These are phyloP conservation scores for Agrilus cyanescens DNA, from an alignment of 2,888 invertebrate species.

Conservation along the genomic window DNA sequence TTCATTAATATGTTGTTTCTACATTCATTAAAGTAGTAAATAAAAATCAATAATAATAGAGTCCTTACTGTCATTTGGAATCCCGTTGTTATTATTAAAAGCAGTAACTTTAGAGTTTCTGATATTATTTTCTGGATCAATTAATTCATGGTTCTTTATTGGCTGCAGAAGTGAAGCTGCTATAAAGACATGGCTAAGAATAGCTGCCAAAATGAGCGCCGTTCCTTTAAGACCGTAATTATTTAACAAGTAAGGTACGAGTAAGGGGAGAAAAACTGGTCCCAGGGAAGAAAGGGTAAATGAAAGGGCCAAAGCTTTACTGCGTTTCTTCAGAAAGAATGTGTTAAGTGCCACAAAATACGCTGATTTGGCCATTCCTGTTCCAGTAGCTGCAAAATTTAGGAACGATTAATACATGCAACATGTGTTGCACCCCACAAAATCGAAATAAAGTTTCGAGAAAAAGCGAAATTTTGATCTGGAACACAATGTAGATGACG, in stretches of 20 bases:
- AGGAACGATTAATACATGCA: too few relatives aligned
- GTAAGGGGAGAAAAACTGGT: constrained; percentile 51
- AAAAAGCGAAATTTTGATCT: too few relatives aligned
- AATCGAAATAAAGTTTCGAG: too few relatives aligned
- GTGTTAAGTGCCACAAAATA: constrained; percentile 8
- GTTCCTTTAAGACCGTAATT: constrained; percentile 48
- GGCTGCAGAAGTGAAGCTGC: constrained; percentile 52
- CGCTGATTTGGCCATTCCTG: constrained; percentile 7
- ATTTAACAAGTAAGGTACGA: constrained; percentile 44
- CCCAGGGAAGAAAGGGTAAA: constrained; percentile 56
- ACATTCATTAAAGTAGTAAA: too few relatives aligned
- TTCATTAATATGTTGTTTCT: too few relatives aligned
- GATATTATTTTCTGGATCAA: too few relatives aligned
- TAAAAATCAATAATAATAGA: too few relatives aligned
- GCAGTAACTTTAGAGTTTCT: too few relatives aligned
- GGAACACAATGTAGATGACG: too few relatives aligned
- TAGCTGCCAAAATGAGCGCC: constrained; percentile 47
- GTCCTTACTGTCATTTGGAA: too few relatives aligned
- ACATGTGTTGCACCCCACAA: too few relatives aligned
- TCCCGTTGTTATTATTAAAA: too few relatives aligned
- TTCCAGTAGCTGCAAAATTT: constrained; percentile 4
- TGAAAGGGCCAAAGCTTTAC: constrained; percentile 6
- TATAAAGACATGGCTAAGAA: constrained; percentile 48
- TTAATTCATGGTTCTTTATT: constrained; percentile 49
- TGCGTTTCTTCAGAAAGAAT: constrained; percentile 6